Conservation (phyloP, 2,113 vertebrate species). For the Riparia riparia region DNA sequence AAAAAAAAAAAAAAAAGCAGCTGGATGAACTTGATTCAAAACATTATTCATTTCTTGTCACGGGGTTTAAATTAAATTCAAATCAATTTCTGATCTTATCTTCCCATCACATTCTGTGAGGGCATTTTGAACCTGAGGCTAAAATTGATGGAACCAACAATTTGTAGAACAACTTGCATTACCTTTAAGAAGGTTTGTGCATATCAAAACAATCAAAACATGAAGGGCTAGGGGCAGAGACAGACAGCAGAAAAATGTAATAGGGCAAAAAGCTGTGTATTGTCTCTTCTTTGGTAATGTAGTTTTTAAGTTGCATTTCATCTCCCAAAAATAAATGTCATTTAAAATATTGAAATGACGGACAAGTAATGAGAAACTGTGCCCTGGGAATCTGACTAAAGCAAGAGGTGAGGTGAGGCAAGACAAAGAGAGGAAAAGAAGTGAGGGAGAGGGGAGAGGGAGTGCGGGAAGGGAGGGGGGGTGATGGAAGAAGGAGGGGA, state of each 20-base stretch:
- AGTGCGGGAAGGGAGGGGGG: fast-evolving
- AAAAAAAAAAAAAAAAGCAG: not conserved
- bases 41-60: not conserved
- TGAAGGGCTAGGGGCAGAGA: not conserved
- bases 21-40: not conserved
- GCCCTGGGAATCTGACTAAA: not conserved
- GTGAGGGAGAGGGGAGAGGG: not conserved
- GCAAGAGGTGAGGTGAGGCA: not conserved
- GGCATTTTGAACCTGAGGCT: conserved; percentile 2
- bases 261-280: not conserved
- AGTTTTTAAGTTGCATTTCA: not conserved
- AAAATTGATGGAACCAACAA: conserved; percentile 3
- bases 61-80: not conserved
- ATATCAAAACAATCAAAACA: not conserved
- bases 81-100: conserved; percentile 4
- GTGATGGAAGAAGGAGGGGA: fast-evolving
- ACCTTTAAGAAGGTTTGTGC: not conserved
- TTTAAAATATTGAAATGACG: not conserved
- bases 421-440: not conserved
- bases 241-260: not conserved
- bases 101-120: not conserved
- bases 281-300: not conserved
- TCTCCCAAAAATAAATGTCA: not conserved
- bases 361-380: not conserved
- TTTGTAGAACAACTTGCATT: not conserved